phyloP scores from a whole-genome alignment of 2,113 vertebrate species.

The Hyperopisus bebe region DNA sequence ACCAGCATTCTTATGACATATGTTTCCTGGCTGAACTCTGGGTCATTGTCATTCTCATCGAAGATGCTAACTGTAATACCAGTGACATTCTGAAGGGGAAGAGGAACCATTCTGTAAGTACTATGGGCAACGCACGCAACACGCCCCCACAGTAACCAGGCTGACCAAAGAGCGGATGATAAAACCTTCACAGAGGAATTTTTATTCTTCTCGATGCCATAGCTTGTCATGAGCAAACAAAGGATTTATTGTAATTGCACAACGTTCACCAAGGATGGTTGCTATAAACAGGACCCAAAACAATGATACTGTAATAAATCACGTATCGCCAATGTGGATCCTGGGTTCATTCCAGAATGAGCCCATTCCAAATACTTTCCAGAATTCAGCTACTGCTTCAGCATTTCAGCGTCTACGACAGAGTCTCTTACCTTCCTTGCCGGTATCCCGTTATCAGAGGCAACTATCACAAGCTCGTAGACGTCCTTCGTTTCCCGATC shows the following conservation, averaged over 20 bases:
- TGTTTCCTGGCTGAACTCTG: constrained; percentile 44
- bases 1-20: constrained; percentile 32
- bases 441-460: constrained; percentile 57
- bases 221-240: neutral
- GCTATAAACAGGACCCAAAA: neutral
- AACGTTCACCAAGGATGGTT: neutral
- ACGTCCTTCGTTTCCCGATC: constrained; percentile 61
- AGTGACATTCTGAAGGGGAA: constrained; percentile 56
- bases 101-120: neutral
- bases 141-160: no score
- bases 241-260: neutral
- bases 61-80: constrained; percentile 47
- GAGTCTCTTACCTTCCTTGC: constrained; percentile 51
- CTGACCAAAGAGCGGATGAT: neutral
- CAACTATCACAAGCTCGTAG: constrained; percentile 54
- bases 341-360: neutral
- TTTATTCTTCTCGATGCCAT: neutral
- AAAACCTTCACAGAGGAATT: neutral
- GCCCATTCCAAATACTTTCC: neutral
- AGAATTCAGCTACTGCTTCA: neutral
- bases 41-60: constrained; percentile 62
- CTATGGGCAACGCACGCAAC: neutral
- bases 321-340: neutral
- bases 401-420: neutral
- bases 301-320: neutral